A percentile compares a stretch with the other conserved stretches of the same genome.
Conservation (phyloP, 30 jellyfish, hydroid and myxozoan genomes). For the Hydractinia echinata region DNA sequence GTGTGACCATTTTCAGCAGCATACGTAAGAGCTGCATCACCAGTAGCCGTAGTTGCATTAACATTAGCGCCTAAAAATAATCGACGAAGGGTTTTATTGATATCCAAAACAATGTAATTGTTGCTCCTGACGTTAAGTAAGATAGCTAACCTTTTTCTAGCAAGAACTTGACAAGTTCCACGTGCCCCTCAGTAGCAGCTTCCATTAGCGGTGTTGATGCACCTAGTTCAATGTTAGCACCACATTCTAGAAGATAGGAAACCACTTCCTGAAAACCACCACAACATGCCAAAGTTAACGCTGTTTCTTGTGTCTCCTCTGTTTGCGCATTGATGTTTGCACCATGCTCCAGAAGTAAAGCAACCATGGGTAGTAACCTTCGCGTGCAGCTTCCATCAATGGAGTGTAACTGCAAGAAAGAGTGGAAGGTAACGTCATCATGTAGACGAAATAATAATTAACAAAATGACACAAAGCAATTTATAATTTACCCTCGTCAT, state of each 20-base stretch:
- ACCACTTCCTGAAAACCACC: constrained; percentile 96
- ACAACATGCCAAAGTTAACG: constrained; percentile 94
- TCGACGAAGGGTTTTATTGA: background rate
- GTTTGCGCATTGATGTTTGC: constrained; percentile 92
- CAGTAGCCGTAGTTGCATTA: constrained; percentile 88
- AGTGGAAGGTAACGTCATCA: background rate
- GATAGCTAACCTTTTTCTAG: constrained; percentile 64
- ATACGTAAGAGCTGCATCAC: constrained; percentile 91
- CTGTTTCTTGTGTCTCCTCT: constrained; percentile 95
- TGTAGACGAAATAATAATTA: background rate
- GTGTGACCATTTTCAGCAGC: constrained; percentile 98
- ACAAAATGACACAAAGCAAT: background rate
- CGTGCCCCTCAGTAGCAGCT: constrained; percentile 99
- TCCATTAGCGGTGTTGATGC: constrained; percentile 97
- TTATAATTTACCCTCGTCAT: constrained; percentile 86
- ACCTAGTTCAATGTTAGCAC: constrained; percentile 94
- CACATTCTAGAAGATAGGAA: constrained; percentile 77
- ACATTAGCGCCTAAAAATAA: constrained; percentile 72
- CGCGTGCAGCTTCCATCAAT: constrained; percentile 98
- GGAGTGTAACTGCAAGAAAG: constrained; percentile 74
- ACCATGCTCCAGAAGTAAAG: constrained; percentile 82
- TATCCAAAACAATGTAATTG: background rate
- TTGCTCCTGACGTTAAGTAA: background rate
- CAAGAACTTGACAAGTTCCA: constrained; percentile 78
- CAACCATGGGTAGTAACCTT: constrained; percentile 98